Evolutionary conservation across 2,113 vertebrate genomes (phyloP).

Genomic region (Anhinga rufa): DNA sequence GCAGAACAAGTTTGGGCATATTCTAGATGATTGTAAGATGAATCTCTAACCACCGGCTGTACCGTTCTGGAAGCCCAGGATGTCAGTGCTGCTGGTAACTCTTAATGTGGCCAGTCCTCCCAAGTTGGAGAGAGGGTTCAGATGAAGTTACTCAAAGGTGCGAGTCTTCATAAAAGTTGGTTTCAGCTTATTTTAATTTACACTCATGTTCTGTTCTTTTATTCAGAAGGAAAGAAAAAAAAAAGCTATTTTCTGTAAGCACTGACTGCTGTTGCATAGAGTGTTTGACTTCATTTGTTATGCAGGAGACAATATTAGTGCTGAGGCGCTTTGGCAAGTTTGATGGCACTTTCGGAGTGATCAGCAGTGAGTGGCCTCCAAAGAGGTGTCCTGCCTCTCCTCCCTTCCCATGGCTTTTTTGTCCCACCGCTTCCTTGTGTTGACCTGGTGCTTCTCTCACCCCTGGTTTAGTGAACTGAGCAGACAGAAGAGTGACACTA

Average conservation of each 20-base stretch:
- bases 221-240: background rate
- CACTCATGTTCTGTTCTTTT: background rate
- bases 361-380: background rate
- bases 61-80: background rate
- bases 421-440: background rate
- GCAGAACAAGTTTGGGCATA: background rate
- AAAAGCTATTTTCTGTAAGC: background rate
- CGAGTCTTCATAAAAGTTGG: background rate
- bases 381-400: background rate
- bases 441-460: background rate
- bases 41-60: background rate
- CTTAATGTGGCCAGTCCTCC: background rate
- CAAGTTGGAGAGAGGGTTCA: background rate
- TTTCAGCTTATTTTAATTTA: background rate
- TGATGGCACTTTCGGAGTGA: background rate
- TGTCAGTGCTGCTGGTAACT: background rate
- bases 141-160: background rate
- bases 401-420: background rate
- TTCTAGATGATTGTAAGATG: background rate
- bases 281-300: background rate
- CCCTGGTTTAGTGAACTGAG: background rate
- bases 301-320: background rate
- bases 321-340: background rate
- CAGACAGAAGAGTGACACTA: too few relatives aligned
- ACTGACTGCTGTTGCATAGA: background rate